phyloP scores from a whole-genome alignment of 1,140 invertebrate species.

The Akabosia matsudoensis region DNA sequence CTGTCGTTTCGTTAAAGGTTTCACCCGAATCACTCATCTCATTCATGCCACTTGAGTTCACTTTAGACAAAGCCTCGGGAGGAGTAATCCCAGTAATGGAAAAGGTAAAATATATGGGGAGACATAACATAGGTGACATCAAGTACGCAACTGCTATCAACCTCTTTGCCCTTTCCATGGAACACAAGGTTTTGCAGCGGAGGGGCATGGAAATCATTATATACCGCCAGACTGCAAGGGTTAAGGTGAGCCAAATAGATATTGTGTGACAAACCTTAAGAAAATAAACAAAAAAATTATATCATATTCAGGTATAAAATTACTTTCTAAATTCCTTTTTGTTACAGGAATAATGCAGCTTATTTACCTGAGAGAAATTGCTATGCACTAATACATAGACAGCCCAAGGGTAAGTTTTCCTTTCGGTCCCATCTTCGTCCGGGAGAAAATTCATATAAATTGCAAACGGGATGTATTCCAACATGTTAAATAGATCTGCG shows the following conservation, averaged over 20 bases:
- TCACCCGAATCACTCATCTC: slow-evolving; percentile 48
- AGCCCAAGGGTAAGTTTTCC: slow-evolving; percentile 69
- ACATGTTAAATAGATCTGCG: slow-evolving; percentile 58
- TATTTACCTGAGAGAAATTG: slow-evolving; percentile 61
- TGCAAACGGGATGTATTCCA: slow-evolving; percentile 45
- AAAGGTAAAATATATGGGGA: slow-evolving; percentile 75
- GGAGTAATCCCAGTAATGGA: slow-evolving; percentile 54
- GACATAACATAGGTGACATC: slow-evolving; percentile 76
- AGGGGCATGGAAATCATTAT: slow-evolving; percentile 72
- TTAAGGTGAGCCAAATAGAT: slow-evolving; percentile 86
- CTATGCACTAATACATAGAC: slow-evolving; percentile 78
- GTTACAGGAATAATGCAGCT: not conserved
- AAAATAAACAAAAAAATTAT: slow-evolving; percentile 12
- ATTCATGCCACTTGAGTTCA: slow-evolving; percentile 18
- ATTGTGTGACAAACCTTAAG: slow-evolving; percentile 82
- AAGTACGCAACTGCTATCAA: slow-evolving; percentile 77
- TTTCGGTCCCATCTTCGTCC: not conserved
- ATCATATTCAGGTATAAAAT: not conserved
- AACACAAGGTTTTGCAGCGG: slow-evolving; percentile 78
- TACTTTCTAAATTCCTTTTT: not conserved
- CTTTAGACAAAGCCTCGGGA: slow-evolving; percentile 52
- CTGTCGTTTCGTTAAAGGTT: slow-evolving; percentile 12
- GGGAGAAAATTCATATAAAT: slow-evolving; percentile 66
- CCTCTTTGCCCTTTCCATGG: slow-evolving; percentile 64
- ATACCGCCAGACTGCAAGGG: slow-evolving; percentile 87